Conservation (phyloP, 2,113 vertebrate species). For the Sturnus vulgaris region DNA sequence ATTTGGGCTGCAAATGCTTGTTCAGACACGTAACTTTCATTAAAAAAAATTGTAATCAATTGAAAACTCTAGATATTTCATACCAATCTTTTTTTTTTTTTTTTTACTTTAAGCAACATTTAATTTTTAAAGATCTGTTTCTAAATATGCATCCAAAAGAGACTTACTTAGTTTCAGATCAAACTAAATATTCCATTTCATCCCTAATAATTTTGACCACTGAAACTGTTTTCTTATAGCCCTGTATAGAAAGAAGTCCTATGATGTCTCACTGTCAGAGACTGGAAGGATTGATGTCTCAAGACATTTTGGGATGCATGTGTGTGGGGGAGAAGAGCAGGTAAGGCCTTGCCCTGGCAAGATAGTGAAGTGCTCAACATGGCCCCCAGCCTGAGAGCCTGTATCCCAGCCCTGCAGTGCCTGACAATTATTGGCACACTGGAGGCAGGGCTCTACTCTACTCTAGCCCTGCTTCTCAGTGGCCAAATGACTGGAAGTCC, state of each 20-base stretch:
- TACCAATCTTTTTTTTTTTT: rapidly evolving
- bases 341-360: not conserved
- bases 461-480: not conserved
- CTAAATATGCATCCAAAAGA: not conserved
- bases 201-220: not conserved
- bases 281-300: not conserved
- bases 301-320: not conserved
- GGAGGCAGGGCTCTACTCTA: not conserved
- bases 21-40: not conserved
- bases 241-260: not conserved
- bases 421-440: not conserved
- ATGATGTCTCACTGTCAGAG: not conserved
- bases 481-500: not conserved
- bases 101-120: not conserved
- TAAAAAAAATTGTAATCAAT: not conserved
- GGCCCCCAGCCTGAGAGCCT: rapidly evolving
- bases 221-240: not conserved
- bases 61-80: not conserved
- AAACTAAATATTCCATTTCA: not conserved
- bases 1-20: not conserved
- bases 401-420: not conserved
- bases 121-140: not conserved
- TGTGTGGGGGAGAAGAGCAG: rapidly evolving
- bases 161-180: not conserved
- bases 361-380: no score